phyloP scores from a whole-genome alignment of 2,797 vertebrate species.

The Spondyliosoma cantharus region DNA sequence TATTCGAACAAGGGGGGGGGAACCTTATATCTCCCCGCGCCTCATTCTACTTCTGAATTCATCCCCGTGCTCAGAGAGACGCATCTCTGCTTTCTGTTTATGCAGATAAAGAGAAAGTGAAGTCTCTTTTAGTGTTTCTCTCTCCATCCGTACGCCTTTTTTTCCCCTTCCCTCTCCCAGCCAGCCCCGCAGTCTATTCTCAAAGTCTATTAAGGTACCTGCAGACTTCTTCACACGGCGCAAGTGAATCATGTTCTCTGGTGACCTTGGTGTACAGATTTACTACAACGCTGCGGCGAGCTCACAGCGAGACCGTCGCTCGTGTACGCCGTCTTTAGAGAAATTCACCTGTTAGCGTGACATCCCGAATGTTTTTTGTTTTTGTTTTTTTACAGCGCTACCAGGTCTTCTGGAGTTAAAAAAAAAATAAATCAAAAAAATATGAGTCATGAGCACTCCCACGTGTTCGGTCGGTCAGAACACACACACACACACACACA shows the following conservation, averaged over 20 bases:
- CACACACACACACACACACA: constrained; percentile 18
- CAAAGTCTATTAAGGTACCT: constrained; percentile 35
- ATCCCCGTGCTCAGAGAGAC: constrained; percentile 22
- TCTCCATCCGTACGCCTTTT: constrained; percentile 4
- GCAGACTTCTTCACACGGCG: background rate
- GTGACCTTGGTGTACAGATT: constrained; percentile 41
- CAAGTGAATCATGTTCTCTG: constrained; percentile 37
- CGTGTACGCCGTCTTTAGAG: background rate
- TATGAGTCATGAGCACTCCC: constrained; percentile 47
- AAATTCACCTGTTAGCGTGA: constrained; percentile 14
- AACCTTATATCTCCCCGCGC: constrained; percentile 19
- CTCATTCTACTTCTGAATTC: constrained; percentile 43
- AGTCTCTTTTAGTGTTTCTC: constrained; percentile 14
- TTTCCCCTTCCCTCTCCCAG: constrained; percentile 2
- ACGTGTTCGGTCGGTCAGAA: constrained; percentile 40
- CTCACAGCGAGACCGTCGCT: background rate
- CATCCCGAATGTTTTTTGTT: constrained; percentile 28
- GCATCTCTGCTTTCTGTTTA: constrained; percentile 24
- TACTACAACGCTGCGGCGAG: constrained; percentile 3
- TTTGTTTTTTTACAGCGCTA: constrained; percentile 34
- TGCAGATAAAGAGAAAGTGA: constrained; percentile 36
- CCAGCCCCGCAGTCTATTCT: constrained; percentile 35
- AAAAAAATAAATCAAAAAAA: no score
- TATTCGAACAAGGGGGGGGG: constrained; percentile 40
- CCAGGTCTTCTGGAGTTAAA: constrained; percentile 27